phyloP scores from a whole-genome alignment of 2,888 invertebrate genomes.

The Syrista parreyssii region DNA sequence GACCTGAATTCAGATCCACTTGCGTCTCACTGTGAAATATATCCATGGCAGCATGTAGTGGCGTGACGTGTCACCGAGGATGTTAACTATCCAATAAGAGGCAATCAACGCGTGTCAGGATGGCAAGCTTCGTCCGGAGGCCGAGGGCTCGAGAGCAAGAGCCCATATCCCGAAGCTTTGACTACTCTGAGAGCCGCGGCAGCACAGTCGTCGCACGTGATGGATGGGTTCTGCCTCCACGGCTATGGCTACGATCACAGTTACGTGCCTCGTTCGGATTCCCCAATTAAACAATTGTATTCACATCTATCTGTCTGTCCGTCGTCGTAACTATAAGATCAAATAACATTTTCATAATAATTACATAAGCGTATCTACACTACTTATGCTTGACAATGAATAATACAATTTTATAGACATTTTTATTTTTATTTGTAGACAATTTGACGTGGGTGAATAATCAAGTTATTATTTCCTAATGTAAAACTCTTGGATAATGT shows the following conservation, averaged over 20 bases:
- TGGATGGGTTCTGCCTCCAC: conserved; percentile 44
- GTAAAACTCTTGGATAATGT: neutral
- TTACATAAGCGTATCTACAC: neutral
- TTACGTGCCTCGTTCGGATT: conserved; percentile 53
- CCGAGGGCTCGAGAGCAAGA: conserved; percentile 22
- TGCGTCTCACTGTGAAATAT: conserved; percentile 14
- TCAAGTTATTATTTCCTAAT: neutral
- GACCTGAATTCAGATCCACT: neutral
- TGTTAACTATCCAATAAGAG: conserved; percentile 69
- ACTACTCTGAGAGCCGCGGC: conserved; percentile 21
- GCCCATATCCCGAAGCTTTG: conserved; percentile 20
- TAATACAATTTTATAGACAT: neutral
- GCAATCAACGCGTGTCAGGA: conserved; percentile 69
- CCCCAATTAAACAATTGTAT: conserved; percentile 65
- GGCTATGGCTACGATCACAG: conserved; percentile 36
- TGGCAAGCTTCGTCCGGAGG: conserved; percentile 28
- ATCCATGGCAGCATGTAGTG: conserved; percentile 24
- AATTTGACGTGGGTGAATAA: neutral
- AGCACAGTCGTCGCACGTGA: conserved; percentile 37
- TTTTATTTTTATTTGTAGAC: no score
- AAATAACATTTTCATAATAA: neutral
- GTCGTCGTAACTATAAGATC: conserved; percentile 17
- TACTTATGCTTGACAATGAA: neutral
- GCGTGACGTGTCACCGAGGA: conserved; percentile 40
- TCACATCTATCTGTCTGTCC: conserved; percentile 57